Conservation (phyloP, 2,113 vertebrate species). For the Ibidorhyncha struthersii region DNA sequence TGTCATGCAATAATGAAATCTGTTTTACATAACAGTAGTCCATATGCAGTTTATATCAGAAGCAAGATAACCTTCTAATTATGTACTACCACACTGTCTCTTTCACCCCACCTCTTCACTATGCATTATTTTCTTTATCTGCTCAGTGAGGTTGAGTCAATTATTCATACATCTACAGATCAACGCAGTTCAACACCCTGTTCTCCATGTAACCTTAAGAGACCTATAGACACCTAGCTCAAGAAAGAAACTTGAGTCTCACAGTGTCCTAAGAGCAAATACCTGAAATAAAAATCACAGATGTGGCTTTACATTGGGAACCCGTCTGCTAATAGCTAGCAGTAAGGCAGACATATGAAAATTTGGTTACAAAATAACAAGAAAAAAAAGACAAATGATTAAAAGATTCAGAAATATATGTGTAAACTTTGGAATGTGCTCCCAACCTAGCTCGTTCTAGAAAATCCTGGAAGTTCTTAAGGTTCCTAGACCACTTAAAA, state of each 20-base stretch:
- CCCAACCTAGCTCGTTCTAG: no score
- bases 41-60: background rate
- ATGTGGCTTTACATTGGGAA: background rate
- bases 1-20: background rate
- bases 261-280: background rate
- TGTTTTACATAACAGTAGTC: background rate
- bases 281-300: background rate
- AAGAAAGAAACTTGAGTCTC: background rate
- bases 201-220: background rate
- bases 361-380: background rate
- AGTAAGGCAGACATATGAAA: background rate
- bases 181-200: background rate
- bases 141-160: background rate
- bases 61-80: background rate
- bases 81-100: background rate
- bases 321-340: background rate
- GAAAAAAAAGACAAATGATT: no score
- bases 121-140: background rate
- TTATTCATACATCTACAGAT: background rate
- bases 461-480: background rate
- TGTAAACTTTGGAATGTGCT: background rate
- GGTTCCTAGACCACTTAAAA: background rate
- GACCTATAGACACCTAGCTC: background rate
- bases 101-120: background rate
- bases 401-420: background rate